These are phyloP conservation scores for Pachypeltis micranthus DNA, from an alignment of 1,140 invertebrate genomes.

Conservation along the genomic window DNA sequence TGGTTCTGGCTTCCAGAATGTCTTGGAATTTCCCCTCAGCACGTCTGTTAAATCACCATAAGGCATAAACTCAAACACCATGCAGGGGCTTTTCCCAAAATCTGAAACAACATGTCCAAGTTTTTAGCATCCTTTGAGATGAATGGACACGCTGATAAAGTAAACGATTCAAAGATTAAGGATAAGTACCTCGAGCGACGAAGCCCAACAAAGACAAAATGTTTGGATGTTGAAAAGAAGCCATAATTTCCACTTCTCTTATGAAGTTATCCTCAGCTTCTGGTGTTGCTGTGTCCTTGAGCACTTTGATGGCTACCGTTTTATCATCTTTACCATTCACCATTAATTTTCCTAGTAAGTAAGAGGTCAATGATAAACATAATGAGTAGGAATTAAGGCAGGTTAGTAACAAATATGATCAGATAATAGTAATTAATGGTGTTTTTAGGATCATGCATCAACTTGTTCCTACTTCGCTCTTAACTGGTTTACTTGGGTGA, in stretches of 20 bases:
- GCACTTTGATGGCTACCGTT: conserved; percentile 71
- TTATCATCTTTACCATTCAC: conserved; percentile 36
- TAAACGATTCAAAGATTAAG: too few species aligned
- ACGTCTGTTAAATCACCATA: conserved; percentile 78
- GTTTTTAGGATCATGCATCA: too few species aligned
- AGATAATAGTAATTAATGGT: too few species aligned
- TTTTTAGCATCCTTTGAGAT: too few species aligned
- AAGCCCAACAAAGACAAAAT: conserved; percentile 75
- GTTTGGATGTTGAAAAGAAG: conserved; percentile 72
- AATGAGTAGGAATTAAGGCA: too few species aligned
- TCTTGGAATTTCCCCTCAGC: conserved; percentile 50
- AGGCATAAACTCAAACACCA: conserved; percentile 89
- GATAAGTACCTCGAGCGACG: conserved; percentile 57
- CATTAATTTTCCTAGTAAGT: conserved; percentile 48
- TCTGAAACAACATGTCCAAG: conserved; percentile 38
- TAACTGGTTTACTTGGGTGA: too few species aligned
- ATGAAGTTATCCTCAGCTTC: conserved; percentile 76
- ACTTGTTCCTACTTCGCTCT: too few species aligned
- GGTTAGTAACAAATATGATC: too few species aligned
- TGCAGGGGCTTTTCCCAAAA: conserved; percentile 60
- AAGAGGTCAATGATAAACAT: too few species aligned
- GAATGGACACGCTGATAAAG: not conserved
- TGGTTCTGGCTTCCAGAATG: conserved; percentile 30
- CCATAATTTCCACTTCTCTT: conserved; percentile 82
- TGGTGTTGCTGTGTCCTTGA: conserved; percentile 67